Evolutionary conservation across 2,888 invertebrate species (phyloP).

Genomic region (Drosophila nr. perissopoda): DNA sequence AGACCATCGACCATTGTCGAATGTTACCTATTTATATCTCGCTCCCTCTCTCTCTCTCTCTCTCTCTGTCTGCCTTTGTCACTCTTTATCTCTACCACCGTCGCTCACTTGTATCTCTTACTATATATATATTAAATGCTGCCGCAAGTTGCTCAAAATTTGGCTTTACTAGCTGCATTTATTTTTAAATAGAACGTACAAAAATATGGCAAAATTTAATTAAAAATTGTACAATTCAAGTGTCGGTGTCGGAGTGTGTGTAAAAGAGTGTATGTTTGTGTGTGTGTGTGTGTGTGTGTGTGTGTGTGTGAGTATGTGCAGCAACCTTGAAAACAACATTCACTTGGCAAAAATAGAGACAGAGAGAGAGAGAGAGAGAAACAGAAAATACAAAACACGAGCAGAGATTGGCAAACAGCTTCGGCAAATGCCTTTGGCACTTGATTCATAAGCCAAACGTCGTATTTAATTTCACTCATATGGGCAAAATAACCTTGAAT

Average conservation of each 20-base stretch:
- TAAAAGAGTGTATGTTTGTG: slow-evolving; percentile 5
- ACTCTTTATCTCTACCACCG: not conserved
- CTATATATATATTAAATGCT: slow-evolving; percentile 23
- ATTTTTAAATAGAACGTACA: slow-evolving; percentile 57
- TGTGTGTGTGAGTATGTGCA: slow-evolving; percentile 45
- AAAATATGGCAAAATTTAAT: slow-evolving; percentile 62
- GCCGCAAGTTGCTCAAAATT: slow-evolving; percentile 40
- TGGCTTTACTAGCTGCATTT: slow-evolving; percentile 61
- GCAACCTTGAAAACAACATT: slow-evolving; percentile 69
- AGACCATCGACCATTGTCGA: slow-evolving; percentile 24
- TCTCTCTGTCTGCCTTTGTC: not conserved
- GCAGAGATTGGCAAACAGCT: slow-evolving; percentile 61
- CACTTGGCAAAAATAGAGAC: slow-evolving; percentile 41
- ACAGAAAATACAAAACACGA: slow-evolving; percentile 4
- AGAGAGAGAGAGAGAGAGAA: not conserved
- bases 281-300: slow-evolving; percentile 22
- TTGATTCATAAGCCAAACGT: slow-evolving; percentile 61
- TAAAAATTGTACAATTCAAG: slow-evolving; percentile 62
- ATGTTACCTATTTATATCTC: slow-evolving; percentile 1
- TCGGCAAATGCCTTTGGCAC: slow-evolving; percentile 66
- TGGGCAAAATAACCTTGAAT: slow-evolving; percentile 71
- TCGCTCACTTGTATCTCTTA: slow-evolving; percentile 11
- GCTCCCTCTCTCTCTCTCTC: not conserved
- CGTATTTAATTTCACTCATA: slow-evolving; percentile 77
- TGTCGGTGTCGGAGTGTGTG: slow-evolving; percentile 22